These are phyloP conservation scores for Ceuthmochares aereus DNA, from an alignment of 2,113 vertebrate genomes.

Conservation along the genomic window DNA sequence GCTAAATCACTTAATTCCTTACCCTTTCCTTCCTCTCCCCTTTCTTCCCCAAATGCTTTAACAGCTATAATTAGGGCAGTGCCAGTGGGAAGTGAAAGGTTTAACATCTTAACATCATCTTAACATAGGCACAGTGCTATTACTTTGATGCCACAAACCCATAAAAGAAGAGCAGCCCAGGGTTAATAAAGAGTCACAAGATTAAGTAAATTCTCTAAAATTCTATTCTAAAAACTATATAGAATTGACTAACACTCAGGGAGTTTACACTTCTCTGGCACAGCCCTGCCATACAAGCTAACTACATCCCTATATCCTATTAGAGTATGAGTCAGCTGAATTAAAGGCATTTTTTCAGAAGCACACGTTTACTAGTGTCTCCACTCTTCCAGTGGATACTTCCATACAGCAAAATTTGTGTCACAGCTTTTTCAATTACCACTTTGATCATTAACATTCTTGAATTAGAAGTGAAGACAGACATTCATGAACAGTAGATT, in stretches of 20 bases:
- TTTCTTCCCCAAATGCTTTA: neutral
- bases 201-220: conserved; percentile 4
- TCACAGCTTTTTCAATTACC: neutral
- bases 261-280: neutral
- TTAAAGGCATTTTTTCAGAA: neutral
- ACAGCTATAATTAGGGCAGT: neutral
- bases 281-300: neutral
- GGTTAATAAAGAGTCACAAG: neutral
- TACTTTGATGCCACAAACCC: neutral
- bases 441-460: neutral
- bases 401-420: neutral
- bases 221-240: neutral
- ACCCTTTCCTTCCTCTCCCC: neutral
- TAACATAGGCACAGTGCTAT: neutral
- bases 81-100: neutral
- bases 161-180: neutral
- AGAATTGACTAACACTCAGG: neutral
- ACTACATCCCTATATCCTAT: neutral
- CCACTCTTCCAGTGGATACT: neutral
- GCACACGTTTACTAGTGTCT: neutral
- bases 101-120: neutral
- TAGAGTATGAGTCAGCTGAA: neutral
- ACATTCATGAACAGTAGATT: neutral
- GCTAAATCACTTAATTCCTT: neutral
- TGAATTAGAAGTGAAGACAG: neutral